Evolutionary conservation across 2,113 vertebrate genomes (phyloP), one percentile per base, ranked within the genome.

Genomic region (Corythaixoides concolor): DNA sequence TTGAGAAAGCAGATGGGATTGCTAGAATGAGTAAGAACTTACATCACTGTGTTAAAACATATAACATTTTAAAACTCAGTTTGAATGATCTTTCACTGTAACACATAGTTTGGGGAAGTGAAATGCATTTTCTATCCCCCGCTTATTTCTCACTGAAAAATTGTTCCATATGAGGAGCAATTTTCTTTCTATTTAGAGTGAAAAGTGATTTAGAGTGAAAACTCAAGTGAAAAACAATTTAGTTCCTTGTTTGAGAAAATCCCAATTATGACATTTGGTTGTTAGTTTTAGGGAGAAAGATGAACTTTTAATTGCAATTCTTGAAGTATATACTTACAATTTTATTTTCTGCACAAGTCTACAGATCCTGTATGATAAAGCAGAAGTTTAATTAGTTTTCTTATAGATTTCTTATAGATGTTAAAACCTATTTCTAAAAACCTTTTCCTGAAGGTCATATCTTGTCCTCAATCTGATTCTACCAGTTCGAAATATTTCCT

Each of bases 341-440:
- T 90, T 74, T 62, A 37, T 85, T 95, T 97, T 67, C 45, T 89
- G 63, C 59, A 74, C 21, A 43, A 69, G 30, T 20, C 70, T 85
- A 78, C 35, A 80, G 39, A 80, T 77, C 18, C 55, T 63, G 35
- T 56, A 35, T 32, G 78, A 75, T 45, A 87, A 56, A 74, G 35
- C 32, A 68, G 41, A 92, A 85, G n/a, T 67, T 96, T 69, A 55
- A 59, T 95, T 77, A 91, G 11, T 90, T n/a, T n/a, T n/a, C n/a
- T n/a, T n/a, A n/a, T n/a, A n/a, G n/a, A n/a, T 96, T 90, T 95
- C 90, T 93, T 78, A 39, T 35, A 76, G 52, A 45, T 75, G 32
- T 27, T 88, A 67, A 74, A 95, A 70, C 35, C n/a, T 73, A 18
- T 77, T 93, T 97, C 88, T 67, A 26, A 87, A 88, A 92, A 37